phyloP scores from a whole-genome alignment of 2,113 vertebrate species.

The Steatornis caripensis region DNA sequence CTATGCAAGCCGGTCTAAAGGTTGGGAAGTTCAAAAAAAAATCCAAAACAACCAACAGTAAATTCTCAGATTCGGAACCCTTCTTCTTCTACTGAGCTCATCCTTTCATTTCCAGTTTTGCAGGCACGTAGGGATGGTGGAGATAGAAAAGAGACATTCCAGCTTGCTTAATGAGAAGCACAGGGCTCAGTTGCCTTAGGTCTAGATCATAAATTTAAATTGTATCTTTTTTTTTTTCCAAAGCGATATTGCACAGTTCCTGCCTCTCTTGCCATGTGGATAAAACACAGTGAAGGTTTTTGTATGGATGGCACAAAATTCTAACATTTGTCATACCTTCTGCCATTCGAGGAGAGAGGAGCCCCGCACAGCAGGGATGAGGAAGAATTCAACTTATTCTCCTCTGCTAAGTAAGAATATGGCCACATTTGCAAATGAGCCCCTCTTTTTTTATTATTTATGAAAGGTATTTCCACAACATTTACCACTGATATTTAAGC shows the following conservation, averaged over 20 bases:
- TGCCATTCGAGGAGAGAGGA: background rate
- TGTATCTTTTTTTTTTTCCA: background rate
- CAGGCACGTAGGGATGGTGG: background rate
- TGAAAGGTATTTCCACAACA: background rate
- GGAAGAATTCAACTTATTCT: background rate
- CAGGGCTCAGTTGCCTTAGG: background rate
- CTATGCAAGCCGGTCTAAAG: background rate
- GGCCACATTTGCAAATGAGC: fast-evolving
- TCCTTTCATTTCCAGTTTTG: background rate
- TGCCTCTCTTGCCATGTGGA: background rate
- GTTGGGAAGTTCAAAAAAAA: background rate
- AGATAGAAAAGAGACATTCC: background rate
- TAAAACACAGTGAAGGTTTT: background rate
- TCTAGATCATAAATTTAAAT: background rate
- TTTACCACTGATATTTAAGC: background rate
- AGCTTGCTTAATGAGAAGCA: background rate
- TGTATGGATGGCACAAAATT: background rate
- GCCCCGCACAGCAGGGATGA: background rate
- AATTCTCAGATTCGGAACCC: background rate
- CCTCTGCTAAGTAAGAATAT: background rate
- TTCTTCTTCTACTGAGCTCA: background rate
- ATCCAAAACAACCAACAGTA: background rate
- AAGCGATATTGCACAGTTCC: background rate
- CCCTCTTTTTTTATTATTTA: background rate
- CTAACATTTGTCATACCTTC: background rate